These are phyloP conservation scores for Thysanoteuthis rhombus DNA, from an alignment of 2,888 invertebrate genomes.

Conservation along the genomic window DNA sequence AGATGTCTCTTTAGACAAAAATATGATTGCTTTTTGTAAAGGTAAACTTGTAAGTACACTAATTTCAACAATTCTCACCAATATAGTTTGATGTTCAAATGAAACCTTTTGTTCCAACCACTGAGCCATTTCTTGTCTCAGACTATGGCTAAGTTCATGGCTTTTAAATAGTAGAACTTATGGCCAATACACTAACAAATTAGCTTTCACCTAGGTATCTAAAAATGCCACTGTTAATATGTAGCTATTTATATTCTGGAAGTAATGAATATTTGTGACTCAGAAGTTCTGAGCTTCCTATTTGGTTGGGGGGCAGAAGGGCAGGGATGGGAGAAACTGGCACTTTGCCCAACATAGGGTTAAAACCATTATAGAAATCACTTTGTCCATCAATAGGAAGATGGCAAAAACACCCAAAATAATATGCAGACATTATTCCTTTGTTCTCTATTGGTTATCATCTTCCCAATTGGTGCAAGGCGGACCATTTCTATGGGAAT, in stretches of 20 bases:
- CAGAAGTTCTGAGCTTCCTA: neutral
- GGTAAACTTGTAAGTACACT: too few relatives aligned
- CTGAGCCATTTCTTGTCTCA: too few relatives aligned
- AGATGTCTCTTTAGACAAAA: too few relatives aligned
- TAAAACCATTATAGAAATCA: neutral
- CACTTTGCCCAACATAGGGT: neutral
- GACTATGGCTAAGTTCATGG: too few relatives aligned
- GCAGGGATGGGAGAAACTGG: neutral
- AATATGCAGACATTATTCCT: neutral
- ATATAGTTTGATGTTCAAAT: too few relatives aligned
- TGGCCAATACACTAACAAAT: neutral
- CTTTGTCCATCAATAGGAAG: neutral
- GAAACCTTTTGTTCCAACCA: too few relatives aligned
- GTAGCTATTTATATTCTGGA: neutral
- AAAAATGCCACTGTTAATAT: neutral
- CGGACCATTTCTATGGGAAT: neutral
- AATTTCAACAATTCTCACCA: too few relatives aligned
- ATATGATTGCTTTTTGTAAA: too few relatives aligned
- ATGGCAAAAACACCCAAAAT: neutral
- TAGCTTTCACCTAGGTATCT: neutral
- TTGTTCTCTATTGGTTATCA: neutral
- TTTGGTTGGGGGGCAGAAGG: neutral
- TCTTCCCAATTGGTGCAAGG: neutral
- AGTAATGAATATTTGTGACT: neutral
- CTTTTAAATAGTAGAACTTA: neutral